Conservation (phyloP, 2,797 vertebrate species). For the Delichon dasypus region DNA sequence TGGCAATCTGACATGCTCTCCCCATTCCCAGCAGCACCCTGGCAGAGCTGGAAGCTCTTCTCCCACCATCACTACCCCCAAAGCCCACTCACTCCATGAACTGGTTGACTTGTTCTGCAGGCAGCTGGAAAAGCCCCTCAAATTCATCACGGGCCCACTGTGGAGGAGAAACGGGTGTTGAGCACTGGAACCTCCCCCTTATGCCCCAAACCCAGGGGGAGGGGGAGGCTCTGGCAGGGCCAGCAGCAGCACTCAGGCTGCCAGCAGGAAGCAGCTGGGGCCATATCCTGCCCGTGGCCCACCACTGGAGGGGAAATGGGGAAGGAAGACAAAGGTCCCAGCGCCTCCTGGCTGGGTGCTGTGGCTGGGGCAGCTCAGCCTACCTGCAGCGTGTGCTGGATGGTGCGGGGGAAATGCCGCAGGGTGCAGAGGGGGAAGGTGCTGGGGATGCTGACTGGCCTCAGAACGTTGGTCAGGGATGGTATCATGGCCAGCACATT, state of each 20-base stretch:
- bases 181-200: fast-evolving
- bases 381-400: slow-evolving; percentile 89
- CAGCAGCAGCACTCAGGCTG: not conserved
- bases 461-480: slow-evolving; percentile 78
- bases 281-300: not conserved
- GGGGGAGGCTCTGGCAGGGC: not conserved
- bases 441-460: not conserved
- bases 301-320: not conserved
- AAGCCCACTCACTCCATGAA: slow-evolving; percentile 79
- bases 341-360: fast-evolving
- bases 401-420: slow-evolving; percentile 83
- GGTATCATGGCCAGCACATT: slow-evolving; percentile 82
- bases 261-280: slow-evolving; percentile 51
- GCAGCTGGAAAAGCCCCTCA: slow-evolving; percentile 85
- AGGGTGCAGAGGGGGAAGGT: slow-evolving; percentile 84
- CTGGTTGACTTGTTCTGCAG: slow-evolving; percentile 79
- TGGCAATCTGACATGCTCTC: not conserved
- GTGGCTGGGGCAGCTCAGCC: fast-evolving
- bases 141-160: slow-evolving; percentile 93
- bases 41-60: not conserved
- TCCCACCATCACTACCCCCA: fast-evolving
- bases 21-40: not conserved
- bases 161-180: not conserved
- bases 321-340: not conserved
- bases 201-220: not conserved